phyloP scores from a whole-genome alignment of 2,113 vertebrate genomes.

The Protomyctophum bolini region DNA sequence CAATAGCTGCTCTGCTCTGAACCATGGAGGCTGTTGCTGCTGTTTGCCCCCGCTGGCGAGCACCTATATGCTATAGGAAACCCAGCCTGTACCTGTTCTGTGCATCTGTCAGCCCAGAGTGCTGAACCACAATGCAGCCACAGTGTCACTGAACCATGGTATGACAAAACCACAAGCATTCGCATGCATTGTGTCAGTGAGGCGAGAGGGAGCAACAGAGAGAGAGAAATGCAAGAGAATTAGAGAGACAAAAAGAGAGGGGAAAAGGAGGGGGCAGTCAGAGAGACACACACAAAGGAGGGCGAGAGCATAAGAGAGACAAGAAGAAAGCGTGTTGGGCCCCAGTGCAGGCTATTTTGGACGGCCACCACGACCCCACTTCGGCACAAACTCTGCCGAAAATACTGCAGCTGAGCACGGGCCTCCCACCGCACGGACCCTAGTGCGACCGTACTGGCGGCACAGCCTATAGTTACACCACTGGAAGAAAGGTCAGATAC shows the following conservation, averaged over 20 bases:
- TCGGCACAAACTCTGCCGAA: no score
- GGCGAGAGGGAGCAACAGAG: conserved; percentile 12
- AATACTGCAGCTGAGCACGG: no score
- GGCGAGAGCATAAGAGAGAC: no score
- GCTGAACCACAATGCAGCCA: conserved; percentile 42
- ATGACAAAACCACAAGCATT: conserved; percentile 38
- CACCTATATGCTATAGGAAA: conserved; percentile 48
- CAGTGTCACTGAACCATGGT: conserved; percentile 23
- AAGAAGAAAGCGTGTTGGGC: no score
- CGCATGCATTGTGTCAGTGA: conserved; percentile 3
- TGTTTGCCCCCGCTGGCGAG: conserved; percentile 6
- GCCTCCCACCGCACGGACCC: no score
- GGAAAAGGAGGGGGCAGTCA: background rate
- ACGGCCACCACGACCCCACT: no score
- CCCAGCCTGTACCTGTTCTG: conserved; percentile 43
- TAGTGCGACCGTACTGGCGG: no score
- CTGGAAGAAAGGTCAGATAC: no score
- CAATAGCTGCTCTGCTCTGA: no score
- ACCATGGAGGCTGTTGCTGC: background rate
- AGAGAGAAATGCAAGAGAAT: background rate
- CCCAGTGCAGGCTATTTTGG: no score
- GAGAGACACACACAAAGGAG: conserved; percentile 18
- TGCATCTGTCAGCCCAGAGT: conserved; percentile 47
- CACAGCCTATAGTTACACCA: no score
- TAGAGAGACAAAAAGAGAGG: background rate